phyloP scores from a whole-genome alignment of 2,113 vertebrate genomes.

The Cryptotis parvus region DNA sequence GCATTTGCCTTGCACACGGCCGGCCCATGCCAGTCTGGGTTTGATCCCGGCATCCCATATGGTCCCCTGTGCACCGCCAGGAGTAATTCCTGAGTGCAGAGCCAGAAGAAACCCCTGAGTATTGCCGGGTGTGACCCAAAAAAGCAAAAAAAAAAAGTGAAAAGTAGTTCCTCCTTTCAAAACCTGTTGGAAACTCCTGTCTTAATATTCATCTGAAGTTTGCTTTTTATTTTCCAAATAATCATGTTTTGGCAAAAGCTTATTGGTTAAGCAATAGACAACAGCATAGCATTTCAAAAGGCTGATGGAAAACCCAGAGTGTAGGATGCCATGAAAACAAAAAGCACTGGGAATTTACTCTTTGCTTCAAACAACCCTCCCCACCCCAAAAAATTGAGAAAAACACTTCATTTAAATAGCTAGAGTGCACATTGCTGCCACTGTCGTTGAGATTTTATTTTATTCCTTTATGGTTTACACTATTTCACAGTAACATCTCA shows the following conservation, averaged over 20 bases:
- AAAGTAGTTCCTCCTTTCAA: neutral
- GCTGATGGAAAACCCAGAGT: slow-evolving; percentile 40
- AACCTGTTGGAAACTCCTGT: slow-evolving; percentile 35
- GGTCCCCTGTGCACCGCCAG: no score
- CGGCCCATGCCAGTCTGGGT: no score
- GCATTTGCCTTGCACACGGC: no score
- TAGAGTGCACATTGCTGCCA: neutral
- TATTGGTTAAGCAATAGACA: slow-evolving; percentile 53
- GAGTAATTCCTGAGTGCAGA: no score
- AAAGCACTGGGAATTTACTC: neutral
- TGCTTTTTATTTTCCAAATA: slow-evolving; percentile 65
- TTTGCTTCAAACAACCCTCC: neutral
- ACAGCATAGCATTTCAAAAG: neutral
- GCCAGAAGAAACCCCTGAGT: no score
- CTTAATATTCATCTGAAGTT: slow-evolving; percentile 41
- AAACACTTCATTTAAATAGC: neutral
- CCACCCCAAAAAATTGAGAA: neutral
- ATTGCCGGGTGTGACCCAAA: no score
- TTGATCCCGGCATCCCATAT: no score
- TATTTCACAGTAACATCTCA: neutral
- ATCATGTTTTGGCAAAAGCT: slow-evolving; percentile 36
- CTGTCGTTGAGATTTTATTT: neutral
- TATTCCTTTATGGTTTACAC: neutral
- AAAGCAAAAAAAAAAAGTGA: slow-evolving; percentile 52
- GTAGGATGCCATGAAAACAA: neutral